Conservation (phyloP, 2,113 vertebrate genomes). For the Anas platyrhynchos region DNA sequence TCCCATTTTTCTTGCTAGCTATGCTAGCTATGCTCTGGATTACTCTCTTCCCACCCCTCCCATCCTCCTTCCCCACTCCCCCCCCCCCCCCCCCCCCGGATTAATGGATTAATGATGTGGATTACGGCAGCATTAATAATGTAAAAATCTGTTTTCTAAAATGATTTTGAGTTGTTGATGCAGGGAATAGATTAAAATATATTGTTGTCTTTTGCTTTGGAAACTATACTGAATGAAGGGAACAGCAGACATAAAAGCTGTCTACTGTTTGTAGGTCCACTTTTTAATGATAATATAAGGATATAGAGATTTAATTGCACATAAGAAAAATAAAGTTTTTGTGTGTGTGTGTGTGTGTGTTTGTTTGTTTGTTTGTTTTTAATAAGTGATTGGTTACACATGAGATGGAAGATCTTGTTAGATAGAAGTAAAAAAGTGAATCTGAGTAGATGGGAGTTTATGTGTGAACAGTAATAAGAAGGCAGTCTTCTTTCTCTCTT, state of each 20-base stretch:
- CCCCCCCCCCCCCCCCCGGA: too few species aligned
- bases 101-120: background rate
- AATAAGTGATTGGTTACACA: background rate
- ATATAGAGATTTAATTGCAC: background rate
- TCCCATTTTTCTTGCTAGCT: background rate
- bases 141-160: background rate
- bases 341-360: too few species aligned
- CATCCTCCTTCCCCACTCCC: too few species aligned
- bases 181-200: background rate
- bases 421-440: background rate
- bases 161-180: background rate
- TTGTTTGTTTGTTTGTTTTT: background rate
- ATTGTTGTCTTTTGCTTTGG: background rate
- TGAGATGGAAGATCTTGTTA: background rate
- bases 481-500: background rate
- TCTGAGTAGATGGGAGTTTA: background rate
- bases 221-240: background rate
- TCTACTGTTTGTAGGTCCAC: background rate
- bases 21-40: too few species aligned
- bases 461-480: background rate
- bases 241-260: fast-evolving
- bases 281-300: background rate
- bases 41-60: too few species aligned
- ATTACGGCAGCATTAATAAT: background rate
- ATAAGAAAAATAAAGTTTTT: background rate